Base-by-base conservation (phyloP, 1,140 invertebrate species). In the Lepidurus arcticus region DNA sequence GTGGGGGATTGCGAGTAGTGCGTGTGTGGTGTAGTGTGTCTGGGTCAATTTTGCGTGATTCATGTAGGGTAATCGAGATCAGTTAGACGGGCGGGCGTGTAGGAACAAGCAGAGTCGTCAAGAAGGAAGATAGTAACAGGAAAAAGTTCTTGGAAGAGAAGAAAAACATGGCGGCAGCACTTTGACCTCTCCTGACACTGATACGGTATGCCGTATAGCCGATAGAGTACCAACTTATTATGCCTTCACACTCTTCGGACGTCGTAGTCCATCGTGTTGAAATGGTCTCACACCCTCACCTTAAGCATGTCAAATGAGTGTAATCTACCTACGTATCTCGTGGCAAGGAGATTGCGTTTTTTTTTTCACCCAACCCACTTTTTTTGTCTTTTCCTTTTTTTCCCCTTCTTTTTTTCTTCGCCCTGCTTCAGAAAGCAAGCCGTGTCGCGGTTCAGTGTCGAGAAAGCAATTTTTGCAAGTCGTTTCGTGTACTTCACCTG, bases 401-500 rank as follows among this genome's bases (percentile, higher is more conserved):
- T 5, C 4, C 1, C 1, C 53, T 65, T 65, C n/a, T 16, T 8
- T 65, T 1, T 65, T 9, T 9, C 53, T 65, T 7, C 53, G 53
- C 53, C 6, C 53, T 7, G 53, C 21, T 65, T 65, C 16, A 65
- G 13, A 7, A 65, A 21, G 21, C 13, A 13, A 21, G 16, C 21
- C 21, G 53, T 65, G 53, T 65, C 53, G 53, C 21, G 53, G 53
- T 65, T 9, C 53, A 65, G 53, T 65, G 53, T 65, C 53, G 21
- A 21, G 53, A 65, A 65, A 65, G 53, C 53, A 65, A 65, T 65
- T 65, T n/a, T 21, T 65, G 53, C 53, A 21, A 65, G 53, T 65
- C 53, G 53, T 65, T 65, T 65, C 53, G 53, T 65, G n/a, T 65
- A 21, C 21, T 65, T 65, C 53, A 21, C 53, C 53, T 65, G 53